phyloP scores from a whole-genome alignment of 2,888 invertebrate genomes.

The Epinotia nisella region DNA sequence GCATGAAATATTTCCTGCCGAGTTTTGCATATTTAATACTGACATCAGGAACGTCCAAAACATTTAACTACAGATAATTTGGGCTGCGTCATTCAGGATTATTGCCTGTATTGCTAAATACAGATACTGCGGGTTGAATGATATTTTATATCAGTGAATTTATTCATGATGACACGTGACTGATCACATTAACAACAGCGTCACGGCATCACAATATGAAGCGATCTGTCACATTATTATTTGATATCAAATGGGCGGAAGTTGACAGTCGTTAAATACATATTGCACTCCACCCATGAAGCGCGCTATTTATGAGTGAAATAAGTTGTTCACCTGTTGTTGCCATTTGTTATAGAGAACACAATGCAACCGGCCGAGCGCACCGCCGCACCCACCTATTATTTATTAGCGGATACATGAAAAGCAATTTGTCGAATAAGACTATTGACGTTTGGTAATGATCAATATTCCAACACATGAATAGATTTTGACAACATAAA shows the following conservation, averaged over 20 bases:
- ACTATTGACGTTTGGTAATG: constrained; percentile 42
- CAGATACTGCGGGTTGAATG: not conserved
- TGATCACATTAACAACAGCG: constrained; percentile 33
- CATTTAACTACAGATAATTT: constrained; percentile 48
- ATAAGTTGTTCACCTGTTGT: constrained; percentile 85
- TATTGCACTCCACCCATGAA: constrained; percentile 82
- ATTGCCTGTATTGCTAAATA: constrained; percentile 18
- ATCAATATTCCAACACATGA: constrained; percentile 28
- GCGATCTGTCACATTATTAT: constrained; percentile 63
- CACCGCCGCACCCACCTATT: constrained; percentile 69
- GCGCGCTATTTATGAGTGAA: constrained; percentile 82
- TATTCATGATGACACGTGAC: constrained; percentile 23
- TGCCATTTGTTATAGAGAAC: constrained; percentile 80
- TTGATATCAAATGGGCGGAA: constrained; percentile 73
- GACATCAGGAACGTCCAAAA: constrained; percentile 72
- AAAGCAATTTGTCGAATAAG: constrained; percentile 64
- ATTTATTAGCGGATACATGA: constrained; percentile 74
- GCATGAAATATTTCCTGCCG: constrained; percentile 79
- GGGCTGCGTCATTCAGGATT: constrained; percentile 31
- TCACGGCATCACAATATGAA: constrained; percentile 54
- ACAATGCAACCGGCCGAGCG: constrained; percentile 75
- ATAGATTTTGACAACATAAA: constrained; percentile 38
- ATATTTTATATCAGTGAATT: constrained; percentile 24
- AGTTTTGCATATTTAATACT: constrained; percentile 79
- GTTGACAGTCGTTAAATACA: constrained; percentile 71